Conservation (phyloP, 92 coral and sea anemone species). For the Zoanthus sociatus region DNA sequence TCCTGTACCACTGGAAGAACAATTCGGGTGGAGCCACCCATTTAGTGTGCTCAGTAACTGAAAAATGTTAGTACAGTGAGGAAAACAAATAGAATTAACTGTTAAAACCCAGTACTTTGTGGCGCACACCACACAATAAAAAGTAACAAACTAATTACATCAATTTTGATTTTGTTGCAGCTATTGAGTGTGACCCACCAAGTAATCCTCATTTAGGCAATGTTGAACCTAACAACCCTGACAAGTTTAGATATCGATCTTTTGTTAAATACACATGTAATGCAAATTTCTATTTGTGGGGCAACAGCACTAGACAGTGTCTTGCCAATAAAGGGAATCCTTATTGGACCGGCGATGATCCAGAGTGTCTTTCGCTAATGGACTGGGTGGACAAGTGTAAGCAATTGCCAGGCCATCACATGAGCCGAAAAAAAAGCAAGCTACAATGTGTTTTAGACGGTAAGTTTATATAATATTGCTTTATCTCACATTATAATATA, state of each 20-base stretch:
- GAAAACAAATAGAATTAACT: too few species aligned
- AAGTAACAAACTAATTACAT: not conserved
- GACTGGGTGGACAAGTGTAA: slow-evolving; percentile 51
- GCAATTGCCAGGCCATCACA: slow-evolving; percentile 26
- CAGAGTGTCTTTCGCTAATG: slow-evolving; percentile 45
- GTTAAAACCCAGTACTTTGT: too few species aligned
- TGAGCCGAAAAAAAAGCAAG: not conserved
- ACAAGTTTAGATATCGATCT: slow-evolving; percentile 18
- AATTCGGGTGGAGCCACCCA: too few species aligned
- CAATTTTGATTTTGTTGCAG: not conserved
- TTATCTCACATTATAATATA: too few species aligned
- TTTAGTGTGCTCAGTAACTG: too few species aligned
- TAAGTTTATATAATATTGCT: slow-evolving; percentile 14
- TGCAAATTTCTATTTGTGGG: slow-evolving; percentile 50
- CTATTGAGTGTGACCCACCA: not conserved
- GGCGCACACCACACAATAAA: too few species aligned
- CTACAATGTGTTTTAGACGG: slow-evolving; percentile 24
- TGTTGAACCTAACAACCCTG: not conserved
- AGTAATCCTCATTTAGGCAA: not conserved
- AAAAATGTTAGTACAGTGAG: too few species aligned
- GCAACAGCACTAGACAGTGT: slow-evolving; percentile 47
- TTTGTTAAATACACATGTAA: slow-evolving; percentile 30
- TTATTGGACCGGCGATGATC: slow-evolving; percentile 57
- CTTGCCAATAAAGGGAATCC: not conserved
- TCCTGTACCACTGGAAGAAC: too few species aligned